phyloP scores from a whole-genome alignment of 53 echinoderm and acorn worm genomes.

The Paracentrotus lividus region DNA sequence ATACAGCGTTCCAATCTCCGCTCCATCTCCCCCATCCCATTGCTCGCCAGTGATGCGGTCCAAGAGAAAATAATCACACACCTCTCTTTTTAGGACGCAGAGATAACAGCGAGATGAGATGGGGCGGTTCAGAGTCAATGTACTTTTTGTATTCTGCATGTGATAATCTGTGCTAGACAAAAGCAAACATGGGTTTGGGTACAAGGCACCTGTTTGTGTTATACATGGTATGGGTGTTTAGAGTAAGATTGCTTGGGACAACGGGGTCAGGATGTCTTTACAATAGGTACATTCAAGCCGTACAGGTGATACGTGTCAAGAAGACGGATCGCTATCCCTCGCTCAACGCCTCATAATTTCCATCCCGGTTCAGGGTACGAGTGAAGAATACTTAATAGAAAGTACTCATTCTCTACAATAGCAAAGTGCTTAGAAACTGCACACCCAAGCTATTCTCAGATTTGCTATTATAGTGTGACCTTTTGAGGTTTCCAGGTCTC shows the following conservation, averaged over 20 bases:
- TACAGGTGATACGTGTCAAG: constrained; percentile 36
- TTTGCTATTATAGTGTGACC: not conserved
- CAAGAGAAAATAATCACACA: constrained; percentile 42
- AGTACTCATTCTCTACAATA: not conserved
- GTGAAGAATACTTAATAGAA: not conserved
- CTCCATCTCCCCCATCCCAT: constrained; percentile 45
- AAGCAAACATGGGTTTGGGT: constrained; percentile 37
- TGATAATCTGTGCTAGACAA: constrained; percentile 54
- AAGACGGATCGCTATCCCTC: constrained; percentile 29
- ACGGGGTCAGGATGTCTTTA: constrained; percentile 40
- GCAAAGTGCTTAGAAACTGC: not conserved
- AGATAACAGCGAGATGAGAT: constrained; percentile 54
- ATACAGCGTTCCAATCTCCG: not conserved
- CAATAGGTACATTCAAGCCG: not conserved
- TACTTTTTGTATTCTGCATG: constrained; percentile 29
- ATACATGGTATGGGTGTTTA: constrained; percentile 26
- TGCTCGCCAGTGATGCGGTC: constrained; percentile 25
- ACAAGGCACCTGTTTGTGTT: constrained; percentile 46
- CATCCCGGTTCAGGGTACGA: not conserved
- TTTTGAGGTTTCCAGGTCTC: not conserved
- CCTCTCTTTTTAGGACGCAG: constrained; percentile 30
- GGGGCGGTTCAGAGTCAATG: constrained; percentile 45
- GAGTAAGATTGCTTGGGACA: constrained; percentile 4
- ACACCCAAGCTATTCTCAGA: not conserved
- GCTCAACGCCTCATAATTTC: not conserved